Evolutionary conservation across 2,888 invertebrate species (phyloP).

Genomic region (Leptopilina syphax): DNA sequence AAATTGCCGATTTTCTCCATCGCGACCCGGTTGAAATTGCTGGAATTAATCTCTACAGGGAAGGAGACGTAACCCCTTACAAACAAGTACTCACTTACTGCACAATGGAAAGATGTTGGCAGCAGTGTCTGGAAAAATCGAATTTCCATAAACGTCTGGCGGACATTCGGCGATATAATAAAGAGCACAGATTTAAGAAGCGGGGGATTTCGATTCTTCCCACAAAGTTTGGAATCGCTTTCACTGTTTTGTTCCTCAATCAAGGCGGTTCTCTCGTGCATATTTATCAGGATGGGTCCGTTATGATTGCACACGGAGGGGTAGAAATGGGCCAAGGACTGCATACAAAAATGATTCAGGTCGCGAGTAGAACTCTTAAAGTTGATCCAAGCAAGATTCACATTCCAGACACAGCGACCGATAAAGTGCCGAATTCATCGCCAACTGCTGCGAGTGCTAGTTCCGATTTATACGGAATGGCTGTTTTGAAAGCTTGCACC

Average conservation of each 20-base stretch:
- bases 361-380: constrained; percentile 86
- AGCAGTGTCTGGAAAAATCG: constrained; percentile 85
- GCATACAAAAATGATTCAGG: constrained; percentile 97
- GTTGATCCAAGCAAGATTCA: constrained; percentile 86
- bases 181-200: constrained; percentile 89
- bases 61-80: constrained; percentile 88
- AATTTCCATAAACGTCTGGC: constrained; percentile 81
- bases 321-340: constrained; percentile 98
- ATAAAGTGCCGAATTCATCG: constrained; percentile 94
- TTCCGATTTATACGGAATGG: constrained; percentile 95
- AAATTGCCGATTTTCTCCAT: constrained; percentile 85
- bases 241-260: constrained; percentile 86
- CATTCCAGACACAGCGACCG: constrained; percentile 90
- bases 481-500: constrained; percentile 90
- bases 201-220: constrained; percentile 90
- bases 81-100: constrained; percentile 86
- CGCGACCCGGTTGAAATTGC: constrained; percentile 79
- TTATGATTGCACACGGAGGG: constrained; percentile 93
- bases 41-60: constrained; percentile 87
- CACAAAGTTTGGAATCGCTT: constrained; percentile 91
- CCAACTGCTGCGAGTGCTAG: constrained; percentile 93
- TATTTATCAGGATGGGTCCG: constrained; percentile 93
- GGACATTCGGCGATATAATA: constrained; percentile 84
- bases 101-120: constrained; percentile 86
- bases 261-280: constrained; percentile 93